Evolutionary conservation across 2,888 invertebrate species (phyloP).

Genomic region (Margaritifera margaritifera): DNA sequence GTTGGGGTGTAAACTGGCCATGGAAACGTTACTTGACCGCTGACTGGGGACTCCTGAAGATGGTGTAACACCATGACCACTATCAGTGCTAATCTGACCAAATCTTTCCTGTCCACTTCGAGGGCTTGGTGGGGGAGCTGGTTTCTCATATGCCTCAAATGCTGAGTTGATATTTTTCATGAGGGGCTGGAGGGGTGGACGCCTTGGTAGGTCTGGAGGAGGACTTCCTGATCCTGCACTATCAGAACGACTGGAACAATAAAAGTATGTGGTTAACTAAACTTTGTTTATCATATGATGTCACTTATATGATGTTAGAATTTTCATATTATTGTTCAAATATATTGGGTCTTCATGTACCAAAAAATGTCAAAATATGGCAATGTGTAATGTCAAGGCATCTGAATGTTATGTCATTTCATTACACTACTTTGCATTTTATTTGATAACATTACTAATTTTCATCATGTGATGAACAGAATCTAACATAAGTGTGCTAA

Average conservation of each 20-base stretch:
- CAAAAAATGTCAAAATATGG: not conserved
- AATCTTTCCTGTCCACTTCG: slow-evolving; percentile 18
- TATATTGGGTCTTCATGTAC: not conserved
- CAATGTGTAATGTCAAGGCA: not conserved
- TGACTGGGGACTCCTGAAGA: slow-evolving; percentile 8
- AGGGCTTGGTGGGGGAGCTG: slow-evolving; percentile 35
- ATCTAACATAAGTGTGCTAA: too few relatives aligned
- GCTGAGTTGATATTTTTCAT: slow-evolving; percentile 52
- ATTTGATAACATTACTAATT: too few relatives aligned
- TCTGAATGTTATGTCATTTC: not conserved
- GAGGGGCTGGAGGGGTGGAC: slow-evolving; percentile 44
- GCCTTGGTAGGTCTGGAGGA: slow-evolving; percentile 37
- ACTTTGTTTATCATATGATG: not conserved
- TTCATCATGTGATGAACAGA: too few relatives aligned
- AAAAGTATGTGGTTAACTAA: not conserved
- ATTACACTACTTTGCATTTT: too few relatives aligned
- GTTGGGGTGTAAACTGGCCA: slow-evolving; percentile 17
- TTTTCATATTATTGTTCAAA: too few relatives aligned
- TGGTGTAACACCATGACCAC: slow-evolving; percentile 10
- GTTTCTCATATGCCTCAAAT: slow-evolving; percentile 55
- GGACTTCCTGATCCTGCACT: slow-evolving; percentile 36
- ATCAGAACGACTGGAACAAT: slow-evolving; percentile 26
- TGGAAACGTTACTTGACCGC: not conserved
- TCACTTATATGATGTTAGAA: too few relatives aligned
- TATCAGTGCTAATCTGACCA: slow-evolving; percentile 25